Evolutionary conservation across 2,797 vertebrate genomes (phyloP).

Genomic region (Lerista edwardsae): DNA sequence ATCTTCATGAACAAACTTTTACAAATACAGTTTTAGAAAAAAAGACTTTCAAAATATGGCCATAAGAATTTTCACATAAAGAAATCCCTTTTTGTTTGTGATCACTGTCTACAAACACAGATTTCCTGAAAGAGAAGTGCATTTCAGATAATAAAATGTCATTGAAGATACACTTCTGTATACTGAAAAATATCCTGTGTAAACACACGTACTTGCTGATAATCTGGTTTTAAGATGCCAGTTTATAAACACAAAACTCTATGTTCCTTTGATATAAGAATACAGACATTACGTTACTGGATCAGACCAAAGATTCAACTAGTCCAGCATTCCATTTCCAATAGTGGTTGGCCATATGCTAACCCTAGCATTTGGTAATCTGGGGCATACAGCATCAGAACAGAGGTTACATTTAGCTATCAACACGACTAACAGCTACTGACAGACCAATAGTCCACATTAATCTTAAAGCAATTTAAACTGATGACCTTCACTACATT

Average conservation of each 20-base stretch:
- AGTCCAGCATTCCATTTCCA: background rate
- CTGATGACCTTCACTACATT: background rate
- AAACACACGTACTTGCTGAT: background rate
- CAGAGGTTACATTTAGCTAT: background rate
- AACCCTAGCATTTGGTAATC: background rate
- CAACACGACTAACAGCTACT: background rate
- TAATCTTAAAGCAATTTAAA: background rate
- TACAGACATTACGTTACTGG: background rate
- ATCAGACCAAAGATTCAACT: background rate
- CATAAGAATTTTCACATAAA: background rate
- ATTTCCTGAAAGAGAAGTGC: background rate
- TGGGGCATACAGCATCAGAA: background rate
- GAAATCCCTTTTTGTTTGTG: background rate
- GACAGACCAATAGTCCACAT: background rate
- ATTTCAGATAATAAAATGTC: background rate
- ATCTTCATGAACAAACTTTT: background rate
- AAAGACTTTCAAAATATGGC: background rate
- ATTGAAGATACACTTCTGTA: background rate
- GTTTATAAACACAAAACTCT: background rate
- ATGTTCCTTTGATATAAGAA: background rate
- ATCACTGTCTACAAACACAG: background rate
- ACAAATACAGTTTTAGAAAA: background rate
- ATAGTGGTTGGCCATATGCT: background rate
- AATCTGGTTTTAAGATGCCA: background rate
- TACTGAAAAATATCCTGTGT: background rate